phyloP scores from a whole-genome alignment of 2,113 vertebrate species.

The Naja naja region DNA sequence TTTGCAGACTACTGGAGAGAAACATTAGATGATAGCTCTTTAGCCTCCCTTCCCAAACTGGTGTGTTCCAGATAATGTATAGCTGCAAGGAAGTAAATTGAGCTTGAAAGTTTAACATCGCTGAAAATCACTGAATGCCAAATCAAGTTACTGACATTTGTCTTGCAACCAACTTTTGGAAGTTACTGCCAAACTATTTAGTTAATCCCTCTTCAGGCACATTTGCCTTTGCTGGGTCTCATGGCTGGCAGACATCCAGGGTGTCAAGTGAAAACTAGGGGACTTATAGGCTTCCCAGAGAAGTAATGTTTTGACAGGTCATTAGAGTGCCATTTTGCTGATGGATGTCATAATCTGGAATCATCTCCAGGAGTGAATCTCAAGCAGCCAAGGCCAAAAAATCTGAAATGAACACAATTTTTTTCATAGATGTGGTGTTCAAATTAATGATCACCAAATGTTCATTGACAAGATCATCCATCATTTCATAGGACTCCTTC shows the following conservation, averaged over 20 bases:
- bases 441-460: neutral
- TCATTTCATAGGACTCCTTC: neutral
- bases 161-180: constrained; percentile 26
- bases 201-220: constrained; percentile 11
- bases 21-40: neutral
- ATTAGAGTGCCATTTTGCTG: constrained; percentile 11
- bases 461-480: neutral
- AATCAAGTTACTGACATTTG: constrained; percentile 40
- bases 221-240: neutral
- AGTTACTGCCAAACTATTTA: neutral
- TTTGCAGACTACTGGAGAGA: neutral
- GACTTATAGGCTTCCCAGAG: neutral
- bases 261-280: neutral
- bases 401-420: neutral
- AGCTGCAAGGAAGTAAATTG: constrained; percentile 39
- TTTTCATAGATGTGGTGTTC: neutral
- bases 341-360: constrained; percentile 28
- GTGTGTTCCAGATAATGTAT: neutral
- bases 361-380: fast-evolving
- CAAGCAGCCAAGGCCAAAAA: neutral
- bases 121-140: constrained; percentile 61
- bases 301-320: constrained; percentile 14
- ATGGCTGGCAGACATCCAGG: constrained; percentile 26
- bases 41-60: constrained; percentile 26
- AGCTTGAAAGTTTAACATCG: constrained; percentile 55